Evolutionary conservation across 2,113 vertebrate genomes (phyloP).

Genomic region (Cairina moschata): DNA sequence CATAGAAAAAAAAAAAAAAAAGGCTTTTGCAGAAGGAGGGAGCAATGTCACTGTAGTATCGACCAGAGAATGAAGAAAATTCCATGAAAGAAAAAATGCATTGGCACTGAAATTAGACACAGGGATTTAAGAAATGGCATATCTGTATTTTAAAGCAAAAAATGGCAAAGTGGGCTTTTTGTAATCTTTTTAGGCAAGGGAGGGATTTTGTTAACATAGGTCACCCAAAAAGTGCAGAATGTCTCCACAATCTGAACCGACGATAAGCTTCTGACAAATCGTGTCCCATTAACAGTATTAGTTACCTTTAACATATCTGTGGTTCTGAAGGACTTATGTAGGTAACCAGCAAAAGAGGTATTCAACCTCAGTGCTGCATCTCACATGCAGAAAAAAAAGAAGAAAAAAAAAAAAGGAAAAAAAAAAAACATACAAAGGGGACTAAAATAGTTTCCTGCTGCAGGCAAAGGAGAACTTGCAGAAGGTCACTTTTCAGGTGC

Average conservation of each 20-base stretch:
- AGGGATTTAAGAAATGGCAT: not conserved
- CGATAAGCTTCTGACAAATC: not conserved
- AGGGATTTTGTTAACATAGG: not conserved
- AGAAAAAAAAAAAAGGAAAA: no score
- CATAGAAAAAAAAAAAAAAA: not conserved
- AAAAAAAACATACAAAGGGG: not conserved
- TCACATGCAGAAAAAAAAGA: fast-evolving
- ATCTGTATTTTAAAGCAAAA: not conserved
- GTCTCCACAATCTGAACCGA: not conserved
- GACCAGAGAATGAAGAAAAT: not conserved
- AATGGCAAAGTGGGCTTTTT: not conserved
- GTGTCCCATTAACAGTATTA: not conserved
- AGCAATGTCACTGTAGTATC: not conserved
- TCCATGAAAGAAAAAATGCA: not conserved
- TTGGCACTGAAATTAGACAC: not conserved
- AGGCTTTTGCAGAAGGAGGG: not conserved
- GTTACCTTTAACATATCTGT: fast-evolving
- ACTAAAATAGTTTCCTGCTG: not conserved
- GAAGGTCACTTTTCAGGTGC: not conserved
- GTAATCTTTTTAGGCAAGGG: not conserved
- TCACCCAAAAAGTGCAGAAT: not conserved
- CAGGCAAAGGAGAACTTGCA: not conserved
- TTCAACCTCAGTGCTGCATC: not conserved
- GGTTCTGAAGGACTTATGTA: not conserved
- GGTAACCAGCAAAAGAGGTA: not conserved